Base-by-base conservation (phyloP, 2,797 vertebrate genomes). In the Acrossocheilus wenchowensis region DNA sequence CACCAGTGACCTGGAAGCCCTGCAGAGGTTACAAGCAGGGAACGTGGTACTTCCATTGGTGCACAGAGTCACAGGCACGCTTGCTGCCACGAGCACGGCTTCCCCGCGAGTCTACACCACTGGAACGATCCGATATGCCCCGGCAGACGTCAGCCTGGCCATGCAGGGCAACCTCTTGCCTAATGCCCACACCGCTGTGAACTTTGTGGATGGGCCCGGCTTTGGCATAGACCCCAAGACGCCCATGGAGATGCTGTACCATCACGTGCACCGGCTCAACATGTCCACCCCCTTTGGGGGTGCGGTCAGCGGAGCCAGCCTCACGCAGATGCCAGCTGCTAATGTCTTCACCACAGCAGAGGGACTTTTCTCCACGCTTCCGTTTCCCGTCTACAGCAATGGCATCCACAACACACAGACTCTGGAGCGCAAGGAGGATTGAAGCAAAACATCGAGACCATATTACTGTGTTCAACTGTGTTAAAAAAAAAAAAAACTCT, bases 201-300 rank as follows among this genome's bases (percentile, higher is more conserved):
- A 99, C 96, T 99, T 99, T 90, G 97, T 98, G 26, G 98, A 99
- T 93, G 93, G 97, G 92, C 95, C 97, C 0, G 95, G 97, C 84
- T 99, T 99, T 72, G 95, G 97, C 92, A 96, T 99, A 86, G 98
- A 99, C 95, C 97, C 98, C 89, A 99, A 99, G 95, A 99, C 98
- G 14, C 98, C 98, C 71, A 99, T 99, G 98, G 98, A 99, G 96
- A 99, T 99, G 98, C 97, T 99, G 82, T 99, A 99, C 95, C 98
- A 99, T 94, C 98, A 99, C 6, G 98, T 99, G 89, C 98, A 99
- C 95, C 93, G 98, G 93, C 97, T 99, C 94, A 99, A 99, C 91
- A 99, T 99, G 98, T 97, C 98, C 0, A 93, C 96, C 79, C 95
- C 95, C 0, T 96, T 96, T 1, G 92, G 94, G 0, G 92, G 94